Evolutionary conservation across 2,797 vertebrate genomes (phyloP), one percentile per base, ranked within the genome.

Genomic region (Cossypha caffra): DNA sequence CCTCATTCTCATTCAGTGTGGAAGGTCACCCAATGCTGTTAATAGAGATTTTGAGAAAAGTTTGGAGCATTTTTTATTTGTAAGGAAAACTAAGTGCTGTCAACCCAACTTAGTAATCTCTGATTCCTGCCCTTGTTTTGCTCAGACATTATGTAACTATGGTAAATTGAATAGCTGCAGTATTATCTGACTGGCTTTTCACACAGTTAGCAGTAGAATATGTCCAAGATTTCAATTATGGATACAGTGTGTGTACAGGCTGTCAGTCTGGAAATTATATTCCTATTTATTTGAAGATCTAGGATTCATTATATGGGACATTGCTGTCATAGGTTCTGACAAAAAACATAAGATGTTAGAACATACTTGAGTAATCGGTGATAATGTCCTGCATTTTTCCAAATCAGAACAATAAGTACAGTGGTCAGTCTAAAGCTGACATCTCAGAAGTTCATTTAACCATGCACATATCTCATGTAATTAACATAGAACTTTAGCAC

Each of bases 401-500:
- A 26, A 47, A 33, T 13, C 1, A 0, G 7, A 61, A 7, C 19
- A 52, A 13, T 35, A 25, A 33, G 4, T 62, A 23, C 10, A 17
- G 33, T 10, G 84, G 26, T 7, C 45, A 23, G 24, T 9, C n/a
- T 67, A 52, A 90, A 78, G 18, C 6, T 37, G 50, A 28, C 5
- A 42, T 28, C 28, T 86, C 38, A 59, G 5, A 11, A 38, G n/a
- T 38, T 82, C n/a, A 61, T 73, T 31, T 64, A 54, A 76, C 54
- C 35, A 37, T 5, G 5, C 15, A 58, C 2, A 40, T 7, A 33
- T 35, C 26, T 58, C 42, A 51, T 38, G 1, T 51, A 54, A 58
- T 26, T 69, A 58, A 84, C 81, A 69, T 47, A 66, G 47, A 62
- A 35, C 2, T 64, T 76, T 18, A 57, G 57, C 19, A n/a, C 4